phyloP scores from a whole-genome alignment of 2,888 invertebrate genomes.

The Synergus gifuensis region DNA sequence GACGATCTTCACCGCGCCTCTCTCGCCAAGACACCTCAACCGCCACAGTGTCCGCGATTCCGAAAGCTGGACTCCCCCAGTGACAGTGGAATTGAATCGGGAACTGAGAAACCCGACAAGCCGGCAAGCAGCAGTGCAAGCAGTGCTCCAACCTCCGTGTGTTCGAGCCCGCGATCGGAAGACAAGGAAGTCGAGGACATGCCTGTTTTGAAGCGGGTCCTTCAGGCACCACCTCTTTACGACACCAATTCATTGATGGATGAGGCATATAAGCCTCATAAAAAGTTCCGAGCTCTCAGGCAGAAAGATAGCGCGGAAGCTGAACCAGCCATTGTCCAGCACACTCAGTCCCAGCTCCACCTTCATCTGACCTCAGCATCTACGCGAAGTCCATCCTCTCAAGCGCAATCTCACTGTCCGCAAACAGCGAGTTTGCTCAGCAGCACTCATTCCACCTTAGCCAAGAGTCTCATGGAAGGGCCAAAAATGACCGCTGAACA shows the following conservation, averaged over 20 bases:
- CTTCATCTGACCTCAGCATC: conserved; percentile 78
- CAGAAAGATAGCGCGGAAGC: conserved; percentile 90
- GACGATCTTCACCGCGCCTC: conserved; percentile 81
- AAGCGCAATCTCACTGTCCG: conserved; percentile 65
- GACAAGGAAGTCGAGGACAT: conserved; percentile 92
- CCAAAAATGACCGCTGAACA: conserved; percentile 96
- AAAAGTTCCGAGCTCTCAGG: conserved; percentile 93
- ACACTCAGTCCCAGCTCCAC: conserved; percentile 79
- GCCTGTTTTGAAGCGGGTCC: conserved; percentile 94
- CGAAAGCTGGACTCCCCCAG: conserved; percentile 94
- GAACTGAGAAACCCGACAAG: conserved; percentile 92
- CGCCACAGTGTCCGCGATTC: conserved; percentile 82
- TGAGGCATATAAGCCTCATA: conserved; percentile 96
- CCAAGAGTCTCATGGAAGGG: conserved; percentile 94
- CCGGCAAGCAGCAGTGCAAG: conserved; percentile 81
- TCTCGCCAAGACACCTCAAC: conserved; percentile 64
- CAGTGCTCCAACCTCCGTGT: conserved; percentile 85
- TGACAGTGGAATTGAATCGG: conserved; percentile 96
- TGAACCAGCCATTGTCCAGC: conserved; percentile 81
- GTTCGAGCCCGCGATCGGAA: conserved; percentile 91
- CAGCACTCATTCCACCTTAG: conserved; percentile 93
- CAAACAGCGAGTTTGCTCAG: conserved; percentile 83
- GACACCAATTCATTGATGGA: conserved; percentile 95
- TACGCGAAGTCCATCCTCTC: conserved; percentile 68
- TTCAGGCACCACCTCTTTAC: conserved; percentile 94